phyloP scores from a whole-genome alignment of 2,888 invertebrate species.

The Calephelis perditalis region DNA sequence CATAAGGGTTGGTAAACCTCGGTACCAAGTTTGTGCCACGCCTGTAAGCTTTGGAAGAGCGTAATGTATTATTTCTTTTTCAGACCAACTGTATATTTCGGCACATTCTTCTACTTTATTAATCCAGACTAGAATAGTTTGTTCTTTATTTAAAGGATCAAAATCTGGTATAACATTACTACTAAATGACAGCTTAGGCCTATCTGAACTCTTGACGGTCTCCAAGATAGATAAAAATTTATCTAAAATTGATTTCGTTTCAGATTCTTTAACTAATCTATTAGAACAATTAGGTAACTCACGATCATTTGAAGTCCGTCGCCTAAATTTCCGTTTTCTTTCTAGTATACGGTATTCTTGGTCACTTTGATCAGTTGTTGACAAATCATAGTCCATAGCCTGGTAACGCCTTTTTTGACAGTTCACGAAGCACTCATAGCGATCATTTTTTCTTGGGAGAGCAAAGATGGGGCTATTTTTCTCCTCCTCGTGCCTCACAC shows the following conservation, averaged over 20 bases:
- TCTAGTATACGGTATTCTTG: neutral
- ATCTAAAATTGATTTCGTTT: neutral
- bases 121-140: conserved; percentile 22
- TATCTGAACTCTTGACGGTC: neutral
- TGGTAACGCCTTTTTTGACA: neutral
- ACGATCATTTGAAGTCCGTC: neutral
- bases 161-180: conserved; percentile 26
- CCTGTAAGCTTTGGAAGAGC: conserved; percentile 26
- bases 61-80: conserved; percentile 25
- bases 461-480: no score
- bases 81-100: conserved; percentile 15
- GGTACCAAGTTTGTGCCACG: conserved; percentile 28
- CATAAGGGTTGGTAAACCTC: conserved; percentile 23
- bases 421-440: neutral
- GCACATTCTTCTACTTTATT: conserved; percentile 25
- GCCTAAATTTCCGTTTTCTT: neutral
- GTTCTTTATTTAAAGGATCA: conserved; percentile 22
- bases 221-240: neutral
- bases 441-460: neutral
- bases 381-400: neutral
- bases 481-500: neutral
- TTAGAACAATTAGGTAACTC: neutral
- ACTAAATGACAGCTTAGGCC: conserved; percentile 1
- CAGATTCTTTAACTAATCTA: neutral
- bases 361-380: neutral